Percentiles rank a stretch among this genome's conserved stretches.
Evolutionary conservation across 1,140 invertebrate genomes (phyloP).

Genomic region (Penaeus indicus): DNA sequence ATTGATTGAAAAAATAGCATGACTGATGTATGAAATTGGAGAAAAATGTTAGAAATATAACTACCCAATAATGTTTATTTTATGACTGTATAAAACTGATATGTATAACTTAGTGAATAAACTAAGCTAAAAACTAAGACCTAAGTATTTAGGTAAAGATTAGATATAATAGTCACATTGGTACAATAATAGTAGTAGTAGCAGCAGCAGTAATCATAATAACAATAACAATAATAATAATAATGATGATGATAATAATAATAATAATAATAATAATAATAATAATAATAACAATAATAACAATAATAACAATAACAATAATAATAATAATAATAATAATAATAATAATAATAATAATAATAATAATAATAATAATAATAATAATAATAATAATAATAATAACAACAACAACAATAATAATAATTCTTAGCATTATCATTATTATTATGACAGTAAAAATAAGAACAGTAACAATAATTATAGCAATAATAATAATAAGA

Average conservation of each 20-base stretch:
- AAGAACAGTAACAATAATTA: too few species aligned
- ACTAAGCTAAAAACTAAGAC: background rate
- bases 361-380: constrained; percentile 28
- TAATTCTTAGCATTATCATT: background rate
- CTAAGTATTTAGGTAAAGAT: background rate
- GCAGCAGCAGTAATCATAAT: background rate
- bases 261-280: constrained; percentile 8
- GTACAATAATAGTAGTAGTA: background rate
- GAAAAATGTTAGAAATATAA: too few species aligned
- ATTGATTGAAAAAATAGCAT: too few species aligned
- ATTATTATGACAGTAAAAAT: background rate
- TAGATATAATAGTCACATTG: background rate
- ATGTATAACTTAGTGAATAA: too few species aligned
- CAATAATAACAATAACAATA: background rate
- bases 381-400: background rate
- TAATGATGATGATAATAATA: background rate
- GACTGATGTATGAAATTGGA: too few species aligned
- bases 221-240: background rate
- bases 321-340: background rate
- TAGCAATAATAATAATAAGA: too few species aligned
- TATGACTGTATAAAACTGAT: too few species aligned
- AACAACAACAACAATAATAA: constrained; percentile 35
- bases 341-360: background rate
- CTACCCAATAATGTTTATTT: too few species aligned
- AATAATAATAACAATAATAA: constrained; percentile 15